phyloP scores from a whole-genome alignment of 2,113 vertebrate genomes.

The Halcyon senegalensis region DNA sequence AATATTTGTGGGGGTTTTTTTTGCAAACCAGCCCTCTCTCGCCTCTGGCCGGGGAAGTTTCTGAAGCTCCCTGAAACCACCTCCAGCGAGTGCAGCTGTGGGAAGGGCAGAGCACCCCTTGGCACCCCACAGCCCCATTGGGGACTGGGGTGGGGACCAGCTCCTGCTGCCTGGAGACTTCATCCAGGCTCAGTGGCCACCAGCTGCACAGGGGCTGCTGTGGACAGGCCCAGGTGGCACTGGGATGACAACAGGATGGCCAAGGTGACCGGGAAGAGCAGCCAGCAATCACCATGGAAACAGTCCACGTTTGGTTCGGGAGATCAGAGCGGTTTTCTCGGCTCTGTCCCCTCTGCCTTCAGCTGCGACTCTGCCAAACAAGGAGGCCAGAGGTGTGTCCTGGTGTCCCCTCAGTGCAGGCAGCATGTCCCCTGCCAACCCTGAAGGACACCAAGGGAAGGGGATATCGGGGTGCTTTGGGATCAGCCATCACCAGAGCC shows the following conservation, averaged over 20 bases:
- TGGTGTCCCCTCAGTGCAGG: not conserved
- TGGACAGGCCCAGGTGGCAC: fast-evolving
- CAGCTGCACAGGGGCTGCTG: not conserved
- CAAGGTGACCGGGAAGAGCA: not conserved
- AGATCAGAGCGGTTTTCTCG: not conserved
- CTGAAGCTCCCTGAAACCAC: not conserved
- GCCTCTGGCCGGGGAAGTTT: fast-evolving
- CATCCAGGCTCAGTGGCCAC: not conserved
- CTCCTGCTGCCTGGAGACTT: not conserved
- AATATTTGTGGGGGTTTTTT: not conserved
- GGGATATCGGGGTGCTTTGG: not conserved
- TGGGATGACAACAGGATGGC: not conserved
- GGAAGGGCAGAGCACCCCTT: not conserved
- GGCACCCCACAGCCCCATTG: fast-evolving
- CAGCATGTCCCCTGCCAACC: not conserved
- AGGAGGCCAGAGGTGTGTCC: not conserved
- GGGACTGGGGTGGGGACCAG: not conserved
- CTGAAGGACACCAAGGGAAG: not conserved
- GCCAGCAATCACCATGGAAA: conserved; percentile 24
- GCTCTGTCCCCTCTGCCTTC: not conserved
- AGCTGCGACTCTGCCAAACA: not conserved
- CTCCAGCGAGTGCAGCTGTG: not conserved
- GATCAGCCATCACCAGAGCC: not conserved
- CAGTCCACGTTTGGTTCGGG: not conserved
- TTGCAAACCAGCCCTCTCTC: not conserved